Conservation (phyloP, 1,140 invertebrate genomes). For the Diorhabda carinulata region DNA sequence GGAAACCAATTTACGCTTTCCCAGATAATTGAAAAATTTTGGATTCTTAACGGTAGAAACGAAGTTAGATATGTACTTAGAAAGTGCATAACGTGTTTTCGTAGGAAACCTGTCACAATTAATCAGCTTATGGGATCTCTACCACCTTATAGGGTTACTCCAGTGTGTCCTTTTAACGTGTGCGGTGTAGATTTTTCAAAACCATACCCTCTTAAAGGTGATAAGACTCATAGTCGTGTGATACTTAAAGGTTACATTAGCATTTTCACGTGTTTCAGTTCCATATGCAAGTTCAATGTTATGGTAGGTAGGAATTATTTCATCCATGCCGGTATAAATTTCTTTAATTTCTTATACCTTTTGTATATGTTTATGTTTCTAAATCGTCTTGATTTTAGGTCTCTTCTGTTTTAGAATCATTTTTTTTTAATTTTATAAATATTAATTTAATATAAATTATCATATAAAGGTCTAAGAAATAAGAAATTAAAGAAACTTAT, state of each 20-base stretch:
- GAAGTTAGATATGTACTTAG: slow-evolving; percentile 27
- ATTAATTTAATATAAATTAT: slow-evolving; percentile 21
- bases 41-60: slow-evolving; percentile 27
- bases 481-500: too few relatives aligned
- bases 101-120: slow-evolving; percentile 15
- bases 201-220: slow-evolving; percentile 43
- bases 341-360: too few relatives aligned
- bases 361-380: too few relatives aligned
- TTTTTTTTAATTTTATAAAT: slow-evolving; percentile 47
- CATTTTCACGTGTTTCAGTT: slow-evolving; percentile 49
- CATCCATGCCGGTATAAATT: too few relatives aligned
- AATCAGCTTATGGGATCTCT: slow-evolving; percentile 41
- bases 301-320: too few relatives aligned
- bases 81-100: slow-evolving; percentile 39
- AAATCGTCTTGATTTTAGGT: too few relatives aligned
- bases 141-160: slow-evolving; percentile 34
- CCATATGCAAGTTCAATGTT: slow-evolving; percentile 16
- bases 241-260: slow-evolving; percentile 46
- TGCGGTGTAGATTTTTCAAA: slow-evolving; percentile 42
- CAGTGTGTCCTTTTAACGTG: slow-evolving; percentile 36
- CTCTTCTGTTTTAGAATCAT: slow-evolving; percentile 37
- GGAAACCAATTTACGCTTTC: slow-evolving; percentile 12
- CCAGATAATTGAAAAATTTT: slow-evolving; percentile 13
- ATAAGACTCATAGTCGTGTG: slow-evolving; percentile 27
- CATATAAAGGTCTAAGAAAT: slow-evolving; percentile 42